Evolutionary conservation across 2,113 vertebrate genomes (phyloP), one percentile per base, ranked within the genome.

Genomic region (Oryzias melastigma): DNA sequence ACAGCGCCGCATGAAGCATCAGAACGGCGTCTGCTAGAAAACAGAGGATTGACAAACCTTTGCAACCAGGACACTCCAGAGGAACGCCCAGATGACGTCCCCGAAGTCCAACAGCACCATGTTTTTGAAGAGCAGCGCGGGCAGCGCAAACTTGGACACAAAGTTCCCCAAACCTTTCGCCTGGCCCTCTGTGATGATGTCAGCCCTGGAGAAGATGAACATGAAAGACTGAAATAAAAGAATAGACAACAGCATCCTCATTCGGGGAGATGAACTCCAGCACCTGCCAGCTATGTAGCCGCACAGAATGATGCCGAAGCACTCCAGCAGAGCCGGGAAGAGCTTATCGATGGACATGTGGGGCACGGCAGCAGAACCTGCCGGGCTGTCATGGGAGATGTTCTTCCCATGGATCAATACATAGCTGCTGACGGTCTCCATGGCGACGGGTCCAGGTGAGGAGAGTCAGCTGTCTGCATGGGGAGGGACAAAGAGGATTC

Each of bases 281-380:
- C 15, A 48, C 88, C 88, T 88, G 66, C 96, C 96, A 19, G 97
- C 96, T 75, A 94, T 85, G 42, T 99, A 98, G 45, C 97, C 96
- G 73, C 97, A 99, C 75, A 98, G 85, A 55, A 98, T 95, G 81
- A 98, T 98, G 49, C 96, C 96, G 62, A 99, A 99, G 72, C 97
- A 98, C 77, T 98, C 94, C 49, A 99, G 85, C 5, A 99, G 91
- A 47, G 96, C 97, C 43, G 97, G 97, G 52, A 98, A 97, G 58
- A 99, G 95, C 69, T 93, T 94, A 78, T 93, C 94, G 69, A 99
- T 94, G 73, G 95, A 95, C 95, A 98, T 97, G 68, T 85, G 87
- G 5, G 93, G 92, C 46, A 90, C 74, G 10, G 72, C 71, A 0
- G 83, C 57, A 0, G 84, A 2, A 0, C 91, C 79, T 0, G 51